phyloP scores from a whole-genome alignment of 1,140 invertebrate genomes.

The Drosophila tropicalis region DNA sequence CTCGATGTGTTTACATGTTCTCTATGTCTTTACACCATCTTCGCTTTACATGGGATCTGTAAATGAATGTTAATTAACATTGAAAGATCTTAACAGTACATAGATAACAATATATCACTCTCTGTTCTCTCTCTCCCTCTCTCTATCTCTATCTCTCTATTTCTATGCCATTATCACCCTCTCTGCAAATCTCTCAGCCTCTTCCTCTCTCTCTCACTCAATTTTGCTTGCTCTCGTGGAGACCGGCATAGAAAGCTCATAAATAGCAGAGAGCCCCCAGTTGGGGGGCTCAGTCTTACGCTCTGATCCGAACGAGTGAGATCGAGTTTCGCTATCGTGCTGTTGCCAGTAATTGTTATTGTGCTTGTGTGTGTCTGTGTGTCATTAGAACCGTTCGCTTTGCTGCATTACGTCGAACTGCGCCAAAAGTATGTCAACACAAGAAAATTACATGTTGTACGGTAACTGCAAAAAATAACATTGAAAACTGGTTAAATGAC shows the following conservation, averaged over 20 bases:
- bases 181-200: no score
- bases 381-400: constrained; percentile 36
- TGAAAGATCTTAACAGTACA: not conserved
- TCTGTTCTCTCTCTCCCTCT: not conserved
- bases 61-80: not conserved
- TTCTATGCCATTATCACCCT: no score
- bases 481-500: constrained; percentile 41
- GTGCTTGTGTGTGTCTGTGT: constrained; percentile 4
- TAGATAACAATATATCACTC: not conserved
- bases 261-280: constrained; percentile 8
- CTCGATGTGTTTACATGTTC: no score
- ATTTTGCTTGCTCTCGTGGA: no score
- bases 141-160: no score
- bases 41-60: not conserved
- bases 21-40: no score
- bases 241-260: not conserved
- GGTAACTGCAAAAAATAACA: constrained; percentile 33
- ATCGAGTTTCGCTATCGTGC: not conserved
- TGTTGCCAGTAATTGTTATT: constrained; percentile 1
- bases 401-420: constrained; percentile 18
- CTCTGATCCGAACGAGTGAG: not conserved
- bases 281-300: not conserved
- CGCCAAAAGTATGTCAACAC: constrained; percentile 48
- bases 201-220: not conserved
- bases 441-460: no score